phyloP scores from a whole-genome alignment of 2,113 vertebrate genomes.

The Syngnathus typhle region DNA sequence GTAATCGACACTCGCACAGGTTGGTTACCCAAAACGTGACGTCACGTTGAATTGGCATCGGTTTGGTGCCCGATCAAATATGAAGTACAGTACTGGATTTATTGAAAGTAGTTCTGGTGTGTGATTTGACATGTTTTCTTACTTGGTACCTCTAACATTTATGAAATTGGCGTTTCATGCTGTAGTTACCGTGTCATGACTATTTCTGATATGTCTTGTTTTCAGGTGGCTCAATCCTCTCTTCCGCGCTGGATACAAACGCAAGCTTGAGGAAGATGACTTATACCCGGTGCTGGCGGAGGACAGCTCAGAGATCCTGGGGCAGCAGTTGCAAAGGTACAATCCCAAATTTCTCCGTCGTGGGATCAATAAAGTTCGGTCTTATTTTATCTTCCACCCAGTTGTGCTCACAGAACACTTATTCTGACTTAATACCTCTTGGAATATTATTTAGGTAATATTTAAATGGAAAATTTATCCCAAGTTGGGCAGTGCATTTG shows the following conservation, averaged over 20 bases:
- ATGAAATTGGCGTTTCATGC: background rate
- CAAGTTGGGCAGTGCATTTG: too few species aligned
- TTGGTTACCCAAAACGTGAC: slow-evolving; percentile 2
- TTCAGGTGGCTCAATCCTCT: slow-evolving; percentile 91
- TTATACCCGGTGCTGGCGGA: slow-evolving; percentile 84
- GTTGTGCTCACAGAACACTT: background rate
- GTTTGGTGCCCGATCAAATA: background rate
- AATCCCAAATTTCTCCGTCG: background rate
- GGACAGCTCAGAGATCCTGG: slow-evolving; percentile 79
- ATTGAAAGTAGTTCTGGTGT: background rate
- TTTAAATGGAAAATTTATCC: too few species aligned
- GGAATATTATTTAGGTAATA: too few species aligned
- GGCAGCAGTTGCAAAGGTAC: slow-evolving; percentile 83
- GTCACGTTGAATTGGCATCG: background rate
- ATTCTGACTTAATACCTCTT: background rate
- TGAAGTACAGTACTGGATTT: background rate
- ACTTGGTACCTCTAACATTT: background rate
- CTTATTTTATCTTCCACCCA: background rate
- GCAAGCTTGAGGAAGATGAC: slow-evolving; percentile 87
- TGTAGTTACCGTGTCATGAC: background rate
- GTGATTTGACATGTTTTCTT: background rate
- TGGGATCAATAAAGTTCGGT: too few species aligned
- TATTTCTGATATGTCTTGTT: background rate
- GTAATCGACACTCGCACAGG: background rate
- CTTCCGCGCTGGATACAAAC: slow-evolving; percentile 80